Conservation (phyloP, 30 jellyfish, hydroid and myxozoan species). For the Cassiopea andromeda region DNA sequence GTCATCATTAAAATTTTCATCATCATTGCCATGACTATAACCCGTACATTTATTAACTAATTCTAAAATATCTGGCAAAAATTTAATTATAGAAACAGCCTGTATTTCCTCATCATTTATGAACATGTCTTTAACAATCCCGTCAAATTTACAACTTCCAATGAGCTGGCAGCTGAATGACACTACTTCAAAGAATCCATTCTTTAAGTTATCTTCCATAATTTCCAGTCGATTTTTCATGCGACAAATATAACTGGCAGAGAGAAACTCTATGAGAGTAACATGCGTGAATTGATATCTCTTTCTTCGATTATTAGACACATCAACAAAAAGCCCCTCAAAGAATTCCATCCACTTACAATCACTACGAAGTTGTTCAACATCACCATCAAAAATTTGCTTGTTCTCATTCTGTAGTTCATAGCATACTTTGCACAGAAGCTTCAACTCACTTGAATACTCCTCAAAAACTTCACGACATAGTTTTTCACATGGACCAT, state of each 20-base stretch:
- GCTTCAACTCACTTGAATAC: not conserved
- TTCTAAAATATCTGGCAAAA: too few relatives aligned
- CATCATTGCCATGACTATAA: too few relatives aligned
- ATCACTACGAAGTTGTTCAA: not conserved
- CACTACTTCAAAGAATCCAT: not conserved
- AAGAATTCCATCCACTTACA: not conserved
- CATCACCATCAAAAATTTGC: not conserved
- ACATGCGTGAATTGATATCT: not conserved
- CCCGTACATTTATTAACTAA: too few relatives aligned
- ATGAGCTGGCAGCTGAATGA: not conserved
- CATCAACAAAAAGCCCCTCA: not conserved
- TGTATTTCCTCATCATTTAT: too few relatives aligned
- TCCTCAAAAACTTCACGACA: not conserved
- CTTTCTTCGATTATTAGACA: not conserved
- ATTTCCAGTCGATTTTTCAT: not conserved
- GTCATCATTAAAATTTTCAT: too few relatives aligned
- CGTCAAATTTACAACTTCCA: too few relatives aligned
- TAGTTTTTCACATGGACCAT: not conserved
- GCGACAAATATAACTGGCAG: not conserved
- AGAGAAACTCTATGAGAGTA: not conserved
- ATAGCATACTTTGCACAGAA: not conserved
- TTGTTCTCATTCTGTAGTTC: not conserved
- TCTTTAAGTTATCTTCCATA: not conserved
- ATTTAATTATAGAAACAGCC: too few relatives aligned
- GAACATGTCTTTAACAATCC: too few relatives aligned